These are phyloP conservation scores for Drosophila birchii DNA, from an alignment of 2,888 invertebrate genomes.

Conservation along the genomic window DNA sequence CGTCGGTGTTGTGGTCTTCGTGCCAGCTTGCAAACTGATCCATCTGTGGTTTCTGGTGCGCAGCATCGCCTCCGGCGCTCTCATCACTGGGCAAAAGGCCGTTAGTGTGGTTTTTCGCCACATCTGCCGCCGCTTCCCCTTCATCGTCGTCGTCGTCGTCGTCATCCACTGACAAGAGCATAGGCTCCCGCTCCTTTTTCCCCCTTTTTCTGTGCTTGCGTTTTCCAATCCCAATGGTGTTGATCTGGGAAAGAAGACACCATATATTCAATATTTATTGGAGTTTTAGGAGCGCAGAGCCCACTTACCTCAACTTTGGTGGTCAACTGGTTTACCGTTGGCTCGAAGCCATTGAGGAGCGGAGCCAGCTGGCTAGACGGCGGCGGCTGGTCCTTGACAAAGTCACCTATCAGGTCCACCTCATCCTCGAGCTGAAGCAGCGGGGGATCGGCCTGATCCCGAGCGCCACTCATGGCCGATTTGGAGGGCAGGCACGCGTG, in stretches of 20 bases:
- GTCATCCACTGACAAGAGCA: conserved; percentile 76
- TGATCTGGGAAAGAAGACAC: conserved; percentile 64
- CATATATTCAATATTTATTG: not conserved
- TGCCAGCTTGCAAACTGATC: conserved; percentile 51
- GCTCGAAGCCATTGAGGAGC: conserved; percentile 58
- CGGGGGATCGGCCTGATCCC: conserved; percentile 86
- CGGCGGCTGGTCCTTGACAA: conserved; percentile 71
- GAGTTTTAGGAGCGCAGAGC: not conserved
- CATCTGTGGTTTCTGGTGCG: conserved; percentile 44
- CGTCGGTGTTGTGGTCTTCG: conserved; percentile 30
- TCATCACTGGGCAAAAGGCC: conserved; percentile 30
- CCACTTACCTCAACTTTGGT: conserved; percentile 74
- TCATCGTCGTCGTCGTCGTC: conserved; percentile 50
- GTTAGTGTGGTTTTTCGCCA: conserved; percentile 51
- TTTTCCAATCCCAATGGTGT: conserved; percentile 75
- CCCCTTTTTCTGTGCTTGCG: conserved; percentile 67
- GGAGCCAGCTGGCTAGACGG: conserved; percentile 37
- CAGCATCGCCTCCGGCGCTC: conserved; percentile 56
- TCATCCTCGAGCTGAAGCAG: conserved; percentile 88
- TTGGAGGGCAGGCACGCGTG: conserved; percentile 33
- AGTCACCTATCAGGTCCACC: conserved; percentile 82
- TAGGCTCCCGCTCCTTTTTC: conserved; percentile 66
- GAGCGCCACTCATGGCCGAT: conserved; percentile 48
- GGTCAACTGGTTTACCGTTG: conserved; percentile 58
- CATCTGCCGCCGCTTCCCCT: conserved; percentile 56